Base-by-base conservation (phyloP, 2,888 invertebrate genomes). In the Hedya salicella region DNA sequence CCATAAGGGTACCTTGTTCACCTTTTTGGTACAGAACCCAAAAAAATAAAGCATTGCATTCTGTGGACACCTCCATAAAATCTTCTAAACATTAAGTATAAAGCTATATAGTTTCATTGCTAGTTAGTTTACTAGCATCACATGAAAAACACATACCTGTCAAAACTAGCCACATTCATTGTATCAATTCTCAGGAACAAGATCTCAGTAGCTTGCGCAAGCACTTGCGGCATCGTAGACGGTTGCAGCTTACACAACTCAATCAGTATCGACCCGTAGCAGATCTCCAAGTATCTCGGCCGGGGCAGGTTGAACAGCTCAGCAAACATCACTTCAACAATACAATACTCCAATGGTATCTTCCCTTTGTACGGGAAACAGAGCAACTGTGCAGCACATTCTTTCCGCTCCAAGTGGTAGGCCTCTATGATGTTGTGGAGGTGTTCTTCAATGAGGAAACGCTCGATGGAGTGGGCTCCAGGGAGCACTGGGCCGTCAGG, bases 201-300 rank as follows among this genome's bases (percentile, higher is more conserved):
- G 80, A 99, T 97, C 89, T 99, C 99, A 0, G 99, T 98, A 0
- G 99, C 99, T 88, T 99, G 99, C 0, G 99, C 99, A 73, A 99
- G 91, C 68, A 97, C 97, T 93, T 98, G 99, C 0, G 99, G 99
- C 96, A 99, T 97, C 0, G 98, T 97, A 0, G 97, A 97, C 0
- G 99, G 98, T 82, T 99, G 98, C 42, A 98, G 93, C 88, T 99
- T 99, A 85, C 99, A 99, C 70, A 99, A 88, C 88, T 99, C 99
- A 79, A 99, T 98, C 69, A 99, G 92, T 68, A 99, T 95, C 0
- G 98, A 97, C 0, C 99, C 99, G 75, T 99, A 99, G 75, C 96
- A 96, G 68, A 99, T 96, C 84, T 99, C 98, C 71, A 98, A 83
- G 85, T 96, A 97, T 69, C 96, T 95, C 0, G 98, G 96, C 6